phyloP scores from a whole-genome alignment of 2,888 invertebrate genomes.

The Lasioglossum zephyrum region DNA sequence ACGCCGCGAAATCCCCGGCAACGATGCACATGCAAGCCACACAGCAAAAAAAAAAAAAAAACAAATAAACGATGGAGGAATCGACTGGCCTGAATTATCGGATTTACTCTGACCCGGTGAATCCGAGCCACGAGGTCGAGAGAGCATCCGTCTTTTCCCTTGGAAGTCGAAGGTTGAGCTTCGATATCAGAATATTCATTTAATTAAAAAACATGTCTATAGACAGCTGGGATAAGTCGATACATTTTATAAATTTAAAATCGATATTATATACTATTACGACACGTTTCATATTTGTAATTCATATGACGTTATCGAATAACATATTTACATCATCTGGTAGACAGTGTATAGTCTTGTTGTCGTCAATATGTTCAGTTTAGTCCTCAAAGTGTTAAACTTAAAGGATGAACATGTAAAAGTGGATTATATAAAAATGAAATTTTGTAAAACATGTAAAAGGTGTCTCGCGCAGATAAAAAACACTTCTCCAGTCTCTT shows the following conservation, averaged over 20 bases:
- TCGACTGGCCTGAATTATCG: slow-evolving; percentile 4
- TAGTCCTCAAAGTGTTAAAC: too few relatives aligned
- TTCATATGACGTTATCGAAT: background rate
- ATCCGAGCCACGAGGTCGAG: background rate
- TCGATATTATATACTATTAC: too few relatives aligned
- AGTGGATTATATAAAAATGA: too few relatives aligned
- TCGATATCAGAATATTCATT: background rate
- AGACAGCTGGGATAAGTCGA: background rate
- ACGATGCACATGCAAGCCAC: background rate
- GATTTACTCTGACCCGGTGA: background rate
- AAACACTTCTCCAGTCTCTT: background rate
- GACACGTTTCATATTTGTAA: too few relatives aligned
- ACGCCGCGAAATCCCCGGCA: slow-evolving; percentile 16
- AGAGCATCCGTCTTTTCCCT: background rate
- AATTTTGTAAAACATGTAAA: too few relatives aligned
- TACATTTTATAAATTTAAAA: background rate
- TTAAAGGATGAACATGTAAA: too few relatives aligned
- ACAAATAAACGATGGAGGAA: background rate
- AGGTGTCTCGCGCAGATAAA: too few relatives aligned
- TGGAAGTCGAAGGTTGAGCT: background rate
- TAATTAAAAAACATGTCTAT: background rate
- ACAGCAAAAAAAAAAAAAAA: background rate
- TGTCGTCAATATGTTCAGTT: too few relatives aligned
- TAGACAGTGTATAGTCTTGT: too few relatives aligned
- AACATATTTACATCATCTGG: background rate